Percentiles rank a stretch among this genome's conserved stretches.
These are phyloP conservation scores for Lypha dubia DNA, from an alignment of 2,888 invertebrate genomes.

Conservation along the genomic window DNA sequence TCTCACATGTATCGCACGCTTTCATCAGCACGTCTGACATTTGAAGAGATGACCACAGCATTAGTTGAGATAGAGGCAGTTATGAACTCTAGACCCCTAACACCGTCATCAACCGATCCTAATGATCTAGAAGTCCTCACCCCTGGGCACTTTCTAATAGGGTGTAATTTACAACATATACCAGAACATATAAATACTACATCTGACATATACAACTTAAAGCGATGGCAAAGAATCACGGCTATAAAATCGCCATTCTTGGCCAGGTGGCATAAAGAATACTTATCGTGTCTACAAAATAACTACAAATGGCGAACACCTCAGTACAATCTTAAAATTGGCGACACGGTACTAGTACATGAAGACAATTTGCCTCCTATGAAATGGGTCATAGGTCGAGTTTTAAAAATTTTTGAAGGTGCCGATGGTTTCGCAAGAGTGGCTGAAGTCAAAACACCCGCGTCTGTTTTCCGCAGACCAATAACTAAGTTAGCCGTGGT, in stretches of 20 bases:
- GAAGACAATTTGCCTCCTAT: background rate
- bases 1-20: background rate
- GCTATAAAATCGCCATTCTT: background rate
- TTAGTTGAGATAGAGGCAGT: background rate
- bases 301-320: background rate
- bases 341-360: background rate
- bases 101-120: background rate
- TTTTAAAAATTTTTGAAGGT: background rate
- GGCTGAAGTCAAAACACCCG: background rate
- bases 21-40: background rate
- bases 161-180: background rate
- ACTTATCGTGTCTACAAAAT: background rate
- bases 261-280: background rate
- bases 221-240: background rate
- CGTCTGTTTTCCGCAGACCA: background rate
- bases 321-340: background rate
- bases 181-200: background rate
- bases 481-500: constrained; percentile 25
- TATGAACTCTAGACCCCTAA: background rate
- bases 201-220: background rate
- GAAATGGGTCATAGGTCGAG: background rate
- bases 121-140: background rate
- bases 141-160: background rate
- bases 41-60: no score
- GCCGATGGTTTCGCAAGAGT: background rate